Conservation (phyloP, 1,140 invertebrate genomes). For the Dinothrombium tinctorium region DNA sequence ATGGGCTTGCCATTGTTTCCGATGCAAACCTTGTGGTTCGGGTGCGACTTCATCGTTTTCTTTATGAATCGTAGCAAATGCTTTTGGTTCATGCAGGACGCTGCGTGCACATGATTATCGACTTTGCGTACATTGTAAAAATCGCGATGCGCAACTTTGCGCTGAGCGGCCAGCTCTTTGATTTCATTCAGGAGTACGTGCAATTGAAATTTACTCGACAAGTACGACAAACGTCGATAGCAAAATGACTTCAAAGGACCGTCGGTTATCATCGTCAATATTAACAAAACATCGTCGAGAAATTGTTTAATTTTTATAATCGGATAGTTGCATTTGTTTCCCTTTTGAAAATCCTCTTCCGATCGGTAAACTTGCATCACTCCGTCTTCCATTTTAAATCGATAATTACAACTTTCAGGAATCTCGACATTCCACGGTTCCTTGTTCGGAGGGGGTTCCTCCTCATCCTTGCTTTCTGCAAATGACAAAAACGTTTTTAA, state of each 20-base stretch:
- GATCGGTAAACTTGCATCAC: constrained; percentile 56
- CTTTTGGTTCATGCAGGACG: constrained; percentile 99
- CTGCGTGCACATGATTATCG: constrained; percentile 97
- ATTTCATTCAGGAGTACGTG: constrained; percentile 90
- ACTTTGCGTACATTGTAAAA: constrained; percentile 98
- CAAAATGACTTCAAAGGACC: constrained; percentile 97
- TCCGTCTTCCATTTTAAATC: constrained; percentile 43
- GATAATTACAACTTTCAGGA: constrained; percentile 38
- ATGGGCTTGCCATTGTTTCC: constrained; percentile 46
- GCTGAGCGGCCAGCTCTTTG: constrained; percentile 86
- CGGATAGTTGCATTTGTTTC: constrained; percentile 35
- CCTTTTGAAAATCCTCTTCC: constrained; percentile 29
- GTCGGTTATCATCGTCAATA: constrained; percentile 84
- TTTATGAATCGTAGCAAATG: constrained; percentile 95
- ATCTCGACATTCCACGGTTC: constrained; percentile 53
- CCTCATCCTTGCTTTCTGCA: constrained; percentile 25
- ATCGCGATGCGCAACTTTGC: constrained; percentile 87
- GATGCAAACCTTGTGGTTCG: constrained; percentile 58
- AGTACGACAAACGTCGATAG: constrained; percentile 78
- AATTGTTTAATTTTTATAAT: constrained; percentile 51
- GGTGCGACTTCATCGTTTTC: constrained; percentile 78
- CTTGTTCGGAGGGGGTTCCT: constrained; percentile 41
- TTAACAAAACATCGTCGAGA: constrained; percentile 53
- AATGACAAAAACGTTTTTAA: background rate
- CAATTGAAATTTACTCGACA: constrained; percentile 88